Evolutionary conservation across 1,140 invertebrate genomes (phyloP), one percentile per base, ranked within the genome.

Genomic region (Orius insidiosus): DNA sequence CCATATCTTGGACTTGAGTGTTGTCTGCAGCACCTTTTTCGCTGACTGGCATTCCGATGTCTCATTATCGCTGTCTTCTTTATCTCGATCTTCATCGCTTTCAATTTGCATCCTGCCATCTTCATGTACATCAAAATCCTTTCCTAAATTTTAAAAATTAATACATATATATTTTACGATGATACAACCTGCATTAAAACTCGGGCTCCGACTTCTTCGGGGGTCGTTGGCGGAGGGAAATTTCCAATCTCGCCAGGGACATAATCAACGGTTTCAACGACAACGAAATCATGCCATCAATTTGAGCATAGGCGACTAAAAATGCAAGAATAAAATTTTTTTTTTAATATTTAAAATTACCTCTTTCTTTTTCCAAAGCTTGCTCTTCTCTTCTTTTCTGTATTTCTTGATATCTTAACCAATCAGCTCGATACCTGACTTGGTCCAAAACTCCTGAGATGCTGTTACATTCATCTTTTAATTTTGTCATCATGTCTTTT

Each of bases 261-360:
- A 63, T 98, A 99, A 63, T 99, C 96, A 0, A 99, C 94, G 0
- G 94, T 98, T 65, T 99, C 95, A 0, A 99, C 96, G 0, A 99
- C 93, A 1, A 98, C 94, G 69, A 99, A 99, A 66, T 98, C 94
- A 60, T 99, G 96, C 96, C 96, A 99, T 99, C 96, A 53, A 99
- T 97, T 57, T 93, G 87, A 2, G 90, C 88, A 62, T 98, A 98
- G 0, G 93, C 90, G 30, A 96, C 76, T 71, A 53, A 47, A 68
- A 67, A 49, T n/a, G n/a, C n/a, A n/a, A n/a, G n/a, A n/a, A n/a
- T n/a, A n/a, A n/a, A n/a, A n/a, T n/a, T n/a, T n/a, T n/a, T n/a
- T n/a, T n/a, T n/a, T n/a, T n/a, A n/a, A n/a, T n/a, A n/a, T n/a
- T n/a, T n/a, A 11, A 36, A 36, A n/a, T 56, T 60, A 78, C 75